Percentiles rank a stretch among this genome's conserved stretches.
Conservation (phyloP, 2,113 vertebrate genomes). For the Hypanus sabinus region DNA sequence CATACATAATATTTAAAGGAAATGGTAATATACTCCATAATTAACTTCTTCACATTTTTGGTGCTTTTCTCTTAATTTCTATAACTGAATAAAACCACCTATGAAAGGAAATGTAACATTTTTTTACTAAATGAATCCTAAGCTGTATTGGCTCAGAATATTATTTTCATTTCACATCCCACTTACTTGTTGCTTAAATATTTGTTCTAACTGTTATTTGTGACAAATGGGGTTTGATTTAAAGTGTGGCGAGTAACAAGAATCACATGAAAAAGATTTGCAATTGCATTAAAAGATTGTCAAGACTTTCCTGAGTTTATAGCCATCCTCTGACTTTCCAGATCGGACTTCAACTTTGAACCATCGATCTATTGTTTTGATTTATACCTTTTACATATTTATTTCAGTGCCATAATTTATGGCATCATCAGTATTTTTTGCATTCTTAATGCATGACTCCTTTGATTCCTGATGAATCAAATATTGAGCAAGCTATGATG, state of each 20-base stretch:
- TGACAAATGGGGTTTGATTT: not conserved
- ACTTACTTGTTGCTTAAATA: not conserved
- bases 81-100: constrained; percentile 9
- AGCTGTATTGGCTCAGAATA: not conserved
- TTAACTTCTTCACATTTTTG: not conserved
- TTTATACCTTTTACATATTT: not conserved
- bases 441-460: not conserved
- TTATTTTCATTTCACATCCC: not conserved
- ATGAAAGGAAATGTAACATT: not conserved
- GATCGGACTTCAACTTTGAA: constrained; percentile 2
- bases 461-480: not conserved
- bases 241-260: not conserved
- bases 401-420: not conserved
- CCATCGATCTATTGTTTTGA: not conserved
- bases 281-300: not conserved
- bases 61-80: not conserved
- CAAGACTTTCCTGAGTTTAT: not conserved
- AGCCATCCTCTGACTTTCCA: constrained; percentile 4
- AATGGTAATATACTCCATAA: not conserved
- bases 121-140: not conserved
- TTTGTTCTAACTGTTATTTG: constrained; percentile 21
- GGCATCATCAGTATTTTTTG: not conserved
- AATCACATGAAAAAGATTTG: not conserved
- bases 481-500: not conserved
- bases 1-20: not conserved